Evolutionary conservation across 1,140 invertebrate species (phyloP), one percentile per base, ranked within the genome.

Genomic region (Drosophila pseudoananassae): DNA sequence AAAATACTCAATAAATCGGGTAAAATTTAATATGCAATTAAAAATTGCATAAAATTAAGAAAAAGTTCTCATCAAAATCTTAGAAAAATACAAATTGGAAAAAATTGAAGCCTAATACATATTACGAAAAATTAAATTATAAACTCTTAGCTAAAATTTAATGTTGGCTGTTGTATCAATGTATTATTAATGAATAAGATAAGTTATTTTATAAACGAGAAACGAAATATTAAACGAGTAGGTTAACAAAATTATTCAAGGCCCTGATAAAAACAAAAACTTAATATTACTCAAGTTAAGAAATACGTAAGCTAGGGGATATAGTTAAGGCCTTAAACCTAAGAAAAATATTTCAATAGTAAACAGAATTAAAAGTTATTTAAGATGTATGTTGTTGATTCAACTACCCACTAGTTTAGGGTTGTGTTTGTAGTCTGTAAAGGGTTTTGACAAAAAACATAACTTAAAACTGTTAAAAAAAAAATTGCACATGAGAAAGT

Each of bases 1-100:
- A 9, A 31, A 83, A 87, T 87, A 81, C 78, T 85, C 80, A 73
- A 31, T 25, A 14, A 12, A 66, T 7, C 29, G 40, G 15, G 47
- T 4, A 27, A 38, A 10, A 51, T 63, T 17, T 33, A 31, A 10
- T 46, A 38, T 20, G 27, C 17, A 36, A 50, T 69, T 69, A n/a
- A 29, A 58, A 36, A 43, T 36, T 50, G 46, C 64, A 51, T 56
- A 29, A 3, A 25, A 36, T n/a, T 23, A 31, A 12, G 38, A 20
- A 20, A 38, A 38, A 53, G 63, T 64, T 69, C 63, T 69, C 65
- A 69, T 17, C 9, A 38, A 56, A 49, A 33, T 27, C 10, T n/a
- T 64, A 25, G 23, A 12, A 38, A 25, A 9, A n/a, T 29, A 12
- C 3, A 9, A 3, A 36, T 17, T 46, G 29, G 8, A 27, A 25